Evolutionary conservation across 2,888 invertebrate species (phyloP), one percentile per base, ranked within the genome.

Genomic region (Drosophila anceps): DNA sequence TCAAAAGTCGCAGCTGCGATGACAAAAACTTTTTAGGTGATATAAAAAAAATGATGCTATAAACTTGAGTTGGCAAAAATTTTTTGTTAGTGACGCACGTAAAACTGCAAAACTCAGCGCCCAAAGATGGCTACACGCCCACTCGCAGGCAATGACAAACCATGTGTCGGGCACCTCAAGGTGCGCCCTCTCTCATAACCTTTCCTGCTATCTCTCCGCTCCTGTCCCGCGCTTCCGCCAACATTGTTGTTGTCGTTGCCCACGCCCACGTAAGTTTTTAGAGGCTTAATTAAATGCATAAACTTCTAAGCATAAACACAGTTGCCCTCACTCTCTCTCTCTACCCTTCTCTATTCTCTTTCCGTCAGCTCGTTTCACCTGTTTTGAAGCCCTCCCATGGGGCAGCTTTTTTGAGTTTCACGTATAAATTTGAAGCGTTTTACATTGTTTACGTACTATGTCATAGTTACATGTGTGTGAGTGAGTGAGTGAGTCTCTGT

Each of bases 281-380:
- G 75, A 79, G 79, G 72, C 84, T 86, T 86, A 84, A 86, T 85
- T 84, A 85, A 85, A 82, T 86, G 85, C 76, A 85, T 84, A 84
- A 84, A 84, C 84, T 84, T 84, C 81, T 82, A 75, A 77, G 76
- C 79, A 80, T 82, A 83, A 84, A 81, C 73, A 75, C 70, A 66
- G 63, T 63, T 66, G 35, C 15, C 43, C 44, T 48, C 59, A 4
- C 24, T 9, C 29, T n/a, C n/a, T 2, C 50, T 41, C 39, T 35
- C 59, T 73, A 31, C 33, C 46, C 43, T 13, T 54, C 50, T 41
- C 50, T 8, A 13, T 44, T 24, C 18, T 7, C 3, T 13, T 75
- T 67, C 71, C 74, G 79, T 73, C 73, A 76, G 76, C 67, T 54
- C 64, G 43, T 65, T 68, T 66, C 69, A 59, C 48, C 64, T 41